phyloP scores from a whole-genome alignment of 2,888 invertebrate genomes.

The Salpingus planirostris region DNA sequence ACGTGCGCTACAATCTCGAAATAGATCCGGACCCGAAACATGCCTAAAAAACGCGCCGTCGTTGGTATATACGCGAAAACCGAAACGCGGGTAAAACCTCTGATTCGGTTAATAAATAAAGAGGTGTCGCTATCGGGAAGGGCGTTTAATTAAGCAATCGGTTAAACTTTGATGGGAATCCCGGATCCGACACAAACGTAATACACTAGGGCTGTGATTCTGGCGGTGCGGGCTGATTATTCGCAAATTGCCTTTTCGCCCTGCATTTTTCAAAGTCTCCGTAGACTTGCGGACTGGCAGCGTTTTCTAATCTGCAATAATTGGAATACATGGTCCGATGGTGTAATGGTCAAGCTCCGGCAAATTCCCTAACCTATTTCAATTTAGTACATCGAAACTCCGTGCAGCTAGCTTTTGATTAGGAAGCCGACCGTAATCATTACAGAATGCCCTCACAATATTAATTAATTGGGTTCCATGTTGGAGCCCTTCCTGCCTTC shows the following conservation, averaged over 20 bases:
- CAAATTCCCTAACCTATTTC: constrained; percentile 7
- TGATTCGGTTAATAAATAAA: constrained; percentile 18
- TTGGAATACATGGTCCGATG: constrained; percentile 8
- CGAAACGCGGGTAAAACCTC: too few relatives aligned
- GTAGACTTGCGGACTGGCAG: too few relatives aligned
- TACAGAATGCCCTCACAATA: constrained; percentile 6
- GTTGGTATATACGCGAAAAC: too few relatives aligned
- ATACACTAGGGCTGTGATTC: too few relatives aligned
- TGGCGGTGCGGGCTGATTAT: too few relatives aligned
- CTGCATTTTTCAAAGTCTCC: too few relatives aligned
- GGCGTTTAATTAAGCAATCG: constrained; percentile 23
- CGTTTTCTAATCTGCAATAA: constrained; percentile 4
- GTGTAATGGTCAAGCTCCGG: too few relatives aligned
- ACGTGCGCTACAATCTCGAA: too few relatives aligned
- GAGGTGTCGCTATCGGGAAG: constrained; percentile 14
- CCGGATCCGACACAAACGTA: constrained; percentile 22
- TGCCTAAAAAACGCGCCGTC: too few relatives aligned
- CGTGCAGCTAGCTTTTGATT: constrained; percentile 8
- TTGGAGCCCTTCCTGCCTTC: neutral
- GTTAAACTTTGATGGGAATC: constrained; percentile 21
- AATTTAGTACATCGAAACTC: constrained; percentile 6
- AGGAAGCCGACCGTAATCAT: constrained; percentile 8
- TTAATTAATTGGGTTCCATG: constrained; percentile 9
- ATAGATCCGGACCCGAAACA: too few relatives aligned
- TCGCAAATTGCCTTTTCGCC: too few relatives aligned